Evolutionary conservation across 2,888 invertebrate species (phyloP).

Genomic region (Rhagium mordax): DNA sequence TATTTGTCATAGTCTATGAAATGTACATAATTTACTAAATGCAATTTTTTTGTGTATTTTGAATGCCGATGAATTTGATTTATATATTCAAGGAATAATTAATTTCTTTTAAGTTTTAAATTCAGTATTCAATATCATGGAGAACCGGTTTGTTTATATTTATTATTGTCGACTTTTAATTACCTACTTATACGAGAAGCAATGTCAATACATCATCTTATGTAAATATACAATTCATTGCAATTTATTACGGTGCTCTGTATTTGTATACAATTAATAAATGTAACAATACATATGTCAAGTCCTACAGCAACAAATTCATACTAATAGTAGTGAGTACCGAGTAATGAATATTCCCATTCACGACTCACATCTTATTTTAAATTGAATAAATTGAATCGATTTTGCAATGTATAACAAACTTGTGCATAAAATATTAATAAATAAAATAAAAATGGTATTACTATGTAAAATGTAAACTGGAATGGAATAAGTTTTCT

Average conservation of each 20-base stretch:
- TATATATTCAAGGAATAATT: not conserved
- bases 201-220: conserved; percentile 35
- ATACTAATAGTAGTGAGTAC: conserved; percentile 8
- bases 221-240: conserved; percentile 32
- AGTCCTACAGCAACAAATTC: conserved; percentile 22
- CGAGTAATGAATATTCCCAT: not conserved
- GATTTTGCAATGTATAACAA: not conserved
- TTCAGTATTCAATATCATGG: conserved; percentile 6
- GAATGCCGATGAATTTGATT: not conserved
- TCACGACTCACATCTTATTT: conserved; percentile 1
- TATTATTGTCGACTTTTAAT: conserved; percentile 35
- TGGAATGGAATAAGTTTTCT: no score
- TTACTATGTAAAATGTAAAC: not conserved
- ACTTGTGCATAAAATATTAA: no score
- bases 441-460: not conserved
- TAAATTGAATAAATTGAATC: not conserved
- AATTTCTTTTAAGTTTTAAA: not conserved
- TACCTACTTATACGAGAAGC: conserved; percentile 20
- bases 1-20: not conserved
- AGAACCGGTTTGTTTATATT: conserved; percentile 33
- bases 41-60: conserved; percentile 33
- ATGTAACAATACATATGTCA: conserved; percentile 24
- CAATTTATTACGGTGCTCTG: conserved; percentile 19
- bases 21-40: conserved; percentile 13
- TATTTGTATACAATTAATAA: conserved; percentile 26